Base-by-base conservation (phyloP, 2,888 invertebrate species). In the Sicus ferrugineus region DNA sequence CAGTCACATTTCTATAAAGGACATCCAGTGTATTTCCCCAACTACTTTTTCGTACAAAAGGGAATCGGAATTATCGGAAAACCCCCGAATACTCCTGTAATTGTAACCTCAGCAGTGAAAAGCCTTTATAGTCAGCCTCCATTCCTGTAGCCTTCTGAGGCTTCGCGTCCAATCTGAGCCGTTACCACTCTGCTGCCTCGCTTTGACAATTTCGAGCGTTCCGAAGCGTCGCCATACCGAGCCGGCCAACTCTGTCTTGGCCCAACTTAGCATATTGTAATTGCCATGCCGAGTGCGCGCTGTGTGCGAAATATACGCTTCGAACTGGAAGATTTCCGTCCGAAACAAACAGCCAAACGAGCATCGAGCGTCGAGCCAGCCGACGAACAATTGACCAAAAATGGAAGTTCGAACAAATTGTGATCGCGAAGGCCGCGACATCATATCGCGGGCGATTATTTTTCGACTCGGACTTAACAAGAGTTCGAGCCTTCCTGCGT, bases 391-490 rank as follows among this genome's bases (percentile, higher is more conserved):
- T 70, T 72, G 72, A 48, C 72, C 72, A 68, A 61, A 72, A 70
- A 72, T 72, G 72, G 72, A 72, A 68, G 70, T 72, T 72, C 68
- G 69, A 62, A 72, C 72, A 72, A 72, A 72, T 72, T 72, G 72
- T 67, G 59, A 72, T 68, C 59, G 67, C 67, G 31, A 67, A 42
- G 67, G 59, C 67, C 59, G 58, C 66, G 30, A 56, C 67, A 58
- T 59, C 58, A 58, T 67, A 67, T 67, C 67, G 48, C 19, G 48
- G 26, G 59, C 59, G 59, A 58, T 48, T 67, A 48, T 67, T 67
- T n/a, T 67, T 67, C 50, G 28, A 42, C 28, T 56, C 28, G 38
- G 42, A 23, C 54, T 42, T 19, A 58, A 46, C 42, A 28, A 56
- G 56, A 66, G n/a, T n/a, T n/a, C n/a, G n/a, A n/a, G n/a, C 21